phyloP scores from a whole-genome alignment of 1,140 invertebrate species.

The Micrasema minimum region DNA sequence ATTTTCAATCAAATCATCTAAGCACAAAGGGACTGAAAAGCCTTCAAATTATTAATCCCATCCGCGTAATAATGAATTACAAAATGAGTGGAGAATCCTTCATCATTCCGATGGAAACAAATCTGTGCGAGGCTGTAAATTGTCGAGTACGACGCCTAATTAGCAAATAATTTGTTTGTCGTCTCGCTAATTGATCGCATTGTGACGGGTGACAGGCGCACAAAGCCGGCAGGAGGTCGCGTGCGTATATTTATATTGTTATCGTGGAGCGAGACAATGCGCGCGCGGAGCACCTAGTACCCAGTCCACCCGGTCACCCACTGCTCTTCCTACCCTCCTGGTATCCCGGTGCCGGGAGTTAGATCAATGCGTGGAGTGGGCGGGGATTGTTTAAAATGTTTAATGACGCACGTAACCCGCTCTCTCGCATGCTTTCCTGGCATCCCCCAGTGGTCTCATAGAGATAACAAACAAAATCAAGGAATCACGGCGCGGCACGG shows the following conservation, averaged over 20 bases:
- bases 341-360: neutral
- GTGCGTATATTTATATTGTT: constrained; percentile 38
- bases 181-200: constrained; percentile 50
- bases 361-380: too few relatives aligned
- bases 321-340: neutral
- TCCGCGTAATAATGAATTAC: too few relatives aligned
- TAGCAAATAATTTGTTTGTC: constrained; percentile 30
- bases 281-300: neutral
- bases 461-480: too few relatives aligned
- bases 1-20: neutral
- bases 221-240: constrained; percentile 37
- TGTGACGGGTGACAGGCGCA: constrained; percentile 47
- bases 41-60: constrained; percentile 1
- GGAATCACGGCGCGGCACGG: too few relatives aligned
- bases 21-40: neutral
- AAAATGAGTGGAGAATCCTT: too few relatives aligned
- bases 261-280: constrained; percentile 20
- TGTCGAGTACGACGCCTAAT: constrained; percentile 4
- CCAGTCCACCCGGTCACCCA: neutral
- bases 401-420: constrained; percentile 23
- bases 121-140: too few relatives aligned
- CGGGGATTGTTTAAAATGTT: neutral
- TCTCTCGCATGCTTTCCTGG: constrained; percentile 1
- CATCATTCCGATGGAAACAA: too few relatives aligned
- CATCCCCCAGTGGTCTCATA: too few relatives aligned